These are phyloP conservation scores for Neoniphon sammara DNA, from an alignment of 2,797 vertebrate genomes.

Conservation along the genomic window DNA sequence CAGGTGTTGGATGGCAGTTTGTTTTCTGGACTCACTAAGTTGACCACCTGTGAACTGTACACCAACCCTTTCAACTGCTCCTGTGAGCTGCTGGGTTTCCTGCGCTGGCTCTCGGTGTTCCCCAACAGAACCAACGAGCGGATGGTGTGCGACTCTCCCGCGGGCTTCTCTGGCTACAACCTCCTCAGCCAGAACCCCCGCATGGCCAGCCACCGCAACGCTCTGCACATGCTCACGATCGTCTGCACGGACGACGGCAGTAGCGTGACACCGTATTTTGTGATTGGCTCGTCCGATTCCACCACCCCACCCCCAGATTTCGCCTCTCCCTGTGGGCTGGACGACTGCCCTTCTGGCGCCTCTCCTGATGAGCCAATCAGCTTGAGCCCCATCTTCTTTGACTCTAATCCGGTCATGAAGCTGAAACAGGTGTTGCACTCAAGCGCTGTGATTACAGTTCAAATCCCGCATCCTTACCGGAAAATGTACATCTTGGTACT, in stretches of 20 bases:
- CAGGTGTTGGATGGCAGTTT: constrained; percentile 92
- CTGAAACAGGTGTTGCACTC: constrained; percentile 87
- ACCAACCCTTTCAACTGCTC: constrained; percentile 99
- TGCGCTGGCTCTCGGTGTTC: constrained; percentile 93
- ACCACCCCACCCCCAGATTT: constrained; percentile 84
- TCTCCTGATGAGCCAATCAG: constrained; percentile 86
- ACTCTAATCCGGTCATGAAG: constrained; percentile 87
- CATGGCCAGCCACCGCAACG: constrained; percentile 88
- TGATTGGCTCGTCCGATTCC: constrained; percentile 75
- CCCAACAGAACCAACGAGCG: constrained; percentile 94
- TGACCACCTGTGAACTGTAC: constrained; percentile 96
- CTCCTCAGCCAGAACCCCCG: constrained; percentile 93
- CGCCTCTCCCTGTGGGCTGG: constrained; percentile 86
- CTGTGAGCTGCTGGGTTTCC: constrained; percentile 94
- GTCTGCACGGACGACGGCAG: constrained; percentile 88
- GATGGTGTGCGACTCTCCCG: constrained; percentile 96
- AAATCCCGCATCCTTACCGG: constrained; percentile 92
- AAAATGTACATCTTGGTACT: constrained; percentile 97
- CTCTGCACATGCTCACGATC: constrained; percentile 89
- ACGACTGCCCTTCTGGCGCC: constrained; percentile 92
- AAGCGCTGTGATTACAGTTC: constrained; percentile 89
- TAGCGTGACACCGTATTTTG: constrained; percentile 73
- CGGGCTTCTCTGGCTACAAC: constrained; percentile 91
- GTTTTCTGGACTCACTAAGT: constrained; percentile 89
- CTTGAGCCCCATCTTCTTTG: constrained; percentile 84